Conservation (phyloP, 2,113 vertebrate species). For the Callocephalon fimbriatum region DNA sequence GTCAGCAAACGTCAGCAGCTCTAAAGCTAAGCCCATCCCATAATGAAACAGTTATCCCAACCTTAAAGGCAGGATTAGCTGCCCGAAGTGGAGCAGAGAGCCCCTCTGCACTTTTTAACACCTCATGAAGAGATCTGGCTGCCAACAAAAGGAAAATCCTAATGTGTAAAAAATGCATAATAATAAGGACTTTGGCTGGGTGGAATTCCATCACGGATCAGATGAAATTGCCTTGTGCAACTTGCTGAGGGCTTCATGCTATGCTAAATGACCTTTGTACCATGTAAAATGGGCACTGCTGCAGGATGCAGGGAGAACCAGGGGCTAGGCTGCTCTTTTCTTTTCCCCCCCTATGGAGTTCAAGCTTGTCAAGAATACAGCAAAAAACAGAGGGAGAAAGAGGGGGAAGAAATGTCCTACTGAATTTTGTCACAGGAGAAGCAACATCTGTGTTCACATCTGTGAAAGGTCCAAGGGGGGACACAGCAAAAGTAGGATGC, state of each 20-base stretch:
- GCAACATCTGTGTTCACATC: slow-evolving; percentile 39
- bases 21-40: slow-evolving; percentile 22
- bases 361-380: slow-evolving; percentile 58
- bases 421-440: slow-evolving; percentile 56
- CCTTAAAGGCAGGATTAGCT: slow-evolving; percentile 72
- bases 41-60: slow-evolving; percentile 64
- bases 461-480: not conserved
- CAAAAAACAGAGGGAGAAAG: slow-evolving; percentile 35
- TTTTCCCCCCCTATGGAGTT: slow-evolving; percentile 18
- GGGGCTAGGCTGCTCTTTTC: slow-evolving; percentile 61
- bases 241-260: slow-evolving; percentile 58
- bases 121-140: slow-evolving; percentile 66
- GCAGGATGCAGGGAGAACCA: slow-evolving; percentile 18
- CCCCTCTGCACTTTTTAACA: slow-evolving; percentile 69
- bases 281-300: slow-evolving; percentile 61
- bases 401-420: not conserved
- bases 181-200: slow-evolving; percentile 68
- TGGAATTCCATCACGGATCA: slow-evolving; percentile 74
- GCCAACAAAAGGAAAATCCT: slow-evolving; percentile 72
- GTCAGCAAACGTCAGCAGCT: slow-evolving; percentile 25
- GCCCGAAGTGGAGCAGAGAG: slow-evolving; percentile 52
- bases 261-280: slow-evolving; percentile 67
- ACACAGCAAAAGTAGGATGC: not conserved
- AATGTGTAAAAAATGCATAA: slow-evolving; percentile 75
- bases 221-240: slow-evolving; percentile 66